Base-by-base conservation (phyloP, 2,888 invertebrate species). In the Conomelus anceps region DNA sequence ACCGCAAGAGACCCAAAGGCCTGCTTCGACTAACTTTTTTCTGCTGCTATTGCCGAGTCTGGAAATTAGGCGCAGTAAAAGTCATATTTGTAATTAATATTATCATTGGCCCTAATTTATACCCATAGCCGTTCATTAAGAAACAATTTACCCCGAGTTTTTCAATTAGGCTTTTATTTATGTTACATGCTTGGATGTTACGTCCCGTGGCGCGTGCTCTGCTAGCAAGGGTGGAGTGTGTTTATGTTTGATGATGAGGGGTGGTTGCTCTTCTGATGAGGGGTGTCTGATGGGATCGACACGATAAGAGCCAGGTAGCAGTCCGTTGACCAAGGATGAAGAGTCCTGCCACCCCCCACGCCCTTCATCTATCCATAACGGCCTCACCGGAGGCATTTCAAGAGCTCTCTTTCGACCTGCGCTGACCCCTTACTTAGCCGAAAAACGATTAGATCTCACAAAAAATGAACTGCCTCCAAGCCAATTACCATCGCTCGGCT, bases 131-230 rank as follows among this genome's bases (percentile, higher is more conserved):
- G 9, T 86, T 86, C 86, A 86, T 86, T 86, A 86, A 86, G 86
- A 86, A 86, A 86, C 86, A 86, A 86, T 86, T 86, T 86, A 26
- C 26, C 24, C 24, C 24, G 24, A 29, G 63, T 63, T 23, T 86
- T 86, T 86, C 86, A 86, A 86, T 86, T 86, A 86, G 86, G 86
- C 86, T 86, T 26, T 86, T 86, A 29, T 86, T 86, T 86, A 86
- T 86, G 86, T 86, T 26, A 24, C 63, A 63, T 63, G 63, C 63
- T 63, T 63, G 63, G 13, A 13, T 63, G 11, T 13, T 13, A 13
- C n/a, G 63, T 7, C 63, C 11, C 63, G 63, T 63, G 63, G 26
- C 26, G 26, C 26, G 26, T 26, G 26, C 26, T 26, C 85, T 85
- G 85, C 24, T 23, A 3, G 86, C 29, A 86, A 86, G 29, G 86